Evolutionary conservation across 30 jellyfish, hydroid and myxozoan genomes (phyloP), one percentile per base, ranked within the genome.

Genomic region (Aurelia aurita): DNA sequence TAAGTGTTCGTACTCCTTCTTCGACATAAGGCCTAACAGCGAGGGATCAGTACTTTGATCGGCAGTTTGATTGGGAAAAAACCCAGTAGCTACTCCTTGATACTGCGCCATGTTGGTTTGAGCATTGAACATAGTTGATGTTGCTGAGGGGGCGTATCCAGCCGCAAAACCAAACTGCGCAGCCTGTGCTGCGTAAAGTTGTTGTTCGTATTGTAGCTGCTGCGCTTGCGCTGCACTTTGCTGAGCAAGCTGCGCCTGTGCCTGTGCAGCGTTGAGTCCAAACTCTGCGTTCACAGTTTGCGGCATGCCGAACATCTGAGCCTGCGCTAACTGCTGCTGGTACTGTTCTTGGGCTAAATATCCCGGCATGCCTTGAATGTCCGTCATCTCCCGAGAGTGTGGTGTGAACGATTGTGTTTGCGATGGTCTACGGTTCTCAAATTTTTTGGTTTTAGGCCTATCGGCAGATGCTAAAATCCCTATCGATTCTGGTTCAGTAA

Each of bases 1-100:
- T 18, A 83, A 66, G 72, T 83, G 93, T 35, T 66, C 86, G 53
- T 83, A 83, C 53, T 83, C 93, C 51, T 83, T 83, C 51, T 67
- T 6, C 49, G 62, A 68, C 46, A 28, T 31, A 25, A 15, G 1
- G 15, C 51, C 51, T 39, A 39, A 39, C 51, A 39, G 15, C 16
- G 51, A 39, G 51, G 46, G 5, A 26, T 62, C 77, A 23, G 62
- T 61, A 2, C 26, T 29, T 34, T 43, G 78, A 43, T 19, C 55
- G 12, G 35, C 39, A 13, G 79, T 32, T 26, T 75, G 88, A 12
- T 47, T 39, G n/a, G 51, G 59, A 59, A 32, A 77, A 45, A 58
- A 77, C 21, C 45, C 62, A 44, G 83, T 26, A 27, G 21, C 20
- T 25, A 58, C 25, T 46, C 71, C 78, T 58, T 75, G 87, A 18